Evolutionary conservation across 2,113 vertebrate genomes (phyloP), one percentile per base, ranked within the genome.

Genomic region (Peromyscus californicus): DNA sequence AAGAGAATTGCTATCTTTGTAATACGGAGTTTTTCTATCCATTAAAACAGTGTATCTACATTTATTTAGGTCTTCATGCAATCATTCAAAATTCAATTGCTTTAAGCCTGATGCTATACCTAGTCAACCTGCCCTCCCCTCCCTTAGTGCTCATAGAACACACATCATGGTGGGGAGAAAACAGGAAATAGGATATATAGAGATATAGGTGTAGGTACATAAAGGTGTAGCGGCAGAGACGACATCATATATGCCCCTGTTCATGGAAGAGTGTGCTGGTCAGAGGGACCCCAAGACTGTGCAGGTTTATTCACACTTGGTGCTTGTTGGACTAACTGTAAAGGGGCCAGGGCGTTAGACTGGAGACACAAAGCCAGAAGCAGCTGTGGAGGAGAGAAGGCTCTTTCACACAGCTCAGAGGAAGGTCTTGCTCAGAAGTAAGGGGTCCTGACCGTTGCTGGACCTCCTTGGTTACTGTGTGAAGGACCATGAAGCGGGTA

Each of bases 61-160:
- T 84, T 96, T 93, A 74, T 86, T 90, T 96, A 93, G 61, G 45
- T 67, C 57, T 92, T 91, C 88, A 89, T 78, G 83, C 61, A 42
- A 83, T 79, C 45, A 84, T 65, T 96, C 19, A 89, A 67, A 89
- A 97, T 59, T 63, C 80, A 93, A 61, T 22, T 78, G 69, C 9
- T 94, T 0, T 84, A 31, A 88, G 57, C 31, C 69, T 57, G 80
- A 89, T 9, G 89, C 72, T 45, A 89, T 16, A 31, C 29, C 24
- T 84, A 78, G 75, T 51, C 31, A 19, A 31, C 67, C 36, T 79
- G 57, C 45, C 36, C 45, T n/a, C n/a, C 17, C 15, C 29, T 10
- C 45, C 78, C 31, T 54, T 80, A 54, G 78, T 10, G 31, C 21
- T 94, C 7, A 61, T 33, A 1, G 10, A 92, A 39, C 67, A 61